A percentile compares a stretch with the other conserved stretches of the same genome.
phyloP scores from a whole-genome alignment of 2,888 invertebrate species.

The Abrostola triplasia region DNA sequence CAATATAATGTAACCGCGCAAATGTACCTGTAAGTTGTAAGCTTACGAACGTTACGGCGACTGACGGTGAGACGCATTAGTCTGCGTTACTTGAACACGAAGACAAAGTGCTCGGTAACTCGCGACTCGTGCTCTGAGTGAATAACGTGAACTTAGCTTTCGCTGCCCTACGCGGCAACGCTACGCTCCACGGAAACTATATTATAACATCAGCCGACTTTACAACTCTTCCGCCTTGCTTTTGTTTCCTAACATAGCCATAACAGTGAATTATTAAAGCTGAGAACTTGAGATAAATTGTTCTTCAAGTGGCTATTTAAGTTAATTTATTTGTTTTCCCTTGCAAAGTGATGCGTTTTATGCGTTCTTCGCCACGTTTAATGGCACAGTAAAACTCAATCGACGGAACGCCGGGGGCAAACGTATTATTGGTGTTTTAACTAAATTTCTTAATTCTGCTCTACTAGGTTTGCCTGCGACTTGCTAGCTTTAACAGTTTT shows the following conservation, averaged over 20 bases:
- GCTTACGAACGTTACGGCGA: slow-evolving; percentile 39
- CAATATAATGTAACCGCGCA: slow-evolving; percentile 62
- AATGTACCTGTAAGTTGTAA: slow-evolving; percentile 50
- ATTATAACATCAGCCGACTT: slow-evolving; percentile 55
- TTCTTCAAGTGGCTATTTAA: slow-evolving; percentile 71
- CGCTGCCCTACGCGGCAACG: slow-evolving; percentile 27
- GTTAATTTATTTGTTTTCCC: slow-evolving; percentile 81
- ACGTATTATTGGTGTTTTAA: slow-evolving; percentile 45
- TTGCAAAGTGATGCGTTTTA: slow-evolving; percentile 73
- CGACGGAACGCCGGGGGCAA: slow-evolving; percentile 52
- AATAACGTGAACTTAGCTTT: slow-evolving; percentile 45
- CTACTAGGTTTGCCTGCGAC: not conserved
- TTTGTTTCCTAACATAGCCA: slow-evolving; percentile 63
- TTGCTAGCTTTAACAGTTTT: not conserved
- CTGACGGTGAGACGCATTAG: slow-evolving; percentile 62
- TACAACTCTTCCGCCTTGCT: slow-evolving; percentile 60
- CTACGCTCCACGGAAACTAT: slow-evolving; percentile 57
- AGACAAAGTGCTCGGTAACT: slow-evolving; percentile 55
- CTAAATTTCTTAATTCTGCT: slow-evolving; percentile 41
- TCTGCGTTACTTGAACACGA: slow-evolving; percentile 61
- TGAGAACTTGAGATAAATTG: slow-evolving; percentile 70
- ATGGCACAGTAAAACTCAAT: slow-evolving; percentile 62
- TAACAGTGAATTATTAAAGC: slow-evolving; percentile 73
- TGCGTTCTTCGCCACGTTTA: slow-evolving; percentile 64
- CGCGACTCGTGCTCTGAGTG: slow-evolving; percentile 45